phyloP scores from a whole-genome alignment of 2,888 invertebrate species.

The Sisyra nigra region DNA sequence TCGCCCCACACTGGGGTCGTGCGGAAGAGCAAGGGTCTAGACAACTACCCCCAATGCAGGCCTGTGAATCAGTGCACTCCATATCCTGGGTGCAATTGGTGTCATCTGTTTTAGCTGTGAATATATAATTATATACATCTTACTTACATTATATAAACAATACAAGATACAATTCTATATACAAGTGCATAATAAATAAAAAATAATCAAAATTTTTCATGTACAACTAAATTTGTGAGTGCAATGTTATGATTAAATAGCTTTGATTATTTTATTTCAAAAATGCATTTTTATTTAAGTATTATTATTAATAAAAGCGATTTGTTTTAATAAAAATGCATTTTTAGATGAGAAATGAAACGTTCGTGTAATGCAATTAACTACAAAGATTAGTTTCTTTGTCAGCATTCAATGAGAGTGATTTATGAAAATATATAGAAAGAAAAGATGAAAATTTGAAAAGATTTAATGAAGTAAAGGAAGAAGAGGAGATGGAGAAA shows the following conservation, averaged over 20 bases:
- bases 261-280: neutral
- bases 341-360: slow-evolving; percentile 1
- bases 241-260: no score
- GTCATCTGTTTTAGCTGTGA: slow-evolving; percentile 23
- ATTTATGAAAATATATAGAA: neutral
- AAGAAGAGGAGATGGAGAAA: slow-evolving; percentile 3
- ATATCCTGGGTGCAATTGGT: slow-evolving; percentile 33
- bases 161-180: no score
- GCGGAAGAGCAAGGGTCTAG: slow-evolving; percentile 33
- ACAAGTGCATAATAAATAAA: neutral
- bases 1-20: slow-evolving; percentile 29
- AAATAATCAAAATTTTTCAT: neutral
- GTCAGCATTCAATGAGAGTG: slow-evolving; percentile 2
- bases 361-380: slow-evolving; percentile 2
- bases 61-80: slow-evolving; percentile 33
- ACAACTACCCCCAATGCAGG: slow-evolving; percentile 34
- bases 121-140: slow-evolving; percentile 19
- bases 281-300: no score
- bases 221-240: neutral
- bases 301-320: slow-evolving; percentile 1
- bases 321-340: neutral
- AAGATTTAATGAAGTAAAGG: neutral
- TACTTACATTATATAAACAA: slow-evolving; percentile 6
- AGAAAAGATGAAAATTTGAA: neutral
- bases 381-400: neutral